Conservation (phyloP, 2,113 vertebrate species). For the Menura novaehollandiae region DNA sequence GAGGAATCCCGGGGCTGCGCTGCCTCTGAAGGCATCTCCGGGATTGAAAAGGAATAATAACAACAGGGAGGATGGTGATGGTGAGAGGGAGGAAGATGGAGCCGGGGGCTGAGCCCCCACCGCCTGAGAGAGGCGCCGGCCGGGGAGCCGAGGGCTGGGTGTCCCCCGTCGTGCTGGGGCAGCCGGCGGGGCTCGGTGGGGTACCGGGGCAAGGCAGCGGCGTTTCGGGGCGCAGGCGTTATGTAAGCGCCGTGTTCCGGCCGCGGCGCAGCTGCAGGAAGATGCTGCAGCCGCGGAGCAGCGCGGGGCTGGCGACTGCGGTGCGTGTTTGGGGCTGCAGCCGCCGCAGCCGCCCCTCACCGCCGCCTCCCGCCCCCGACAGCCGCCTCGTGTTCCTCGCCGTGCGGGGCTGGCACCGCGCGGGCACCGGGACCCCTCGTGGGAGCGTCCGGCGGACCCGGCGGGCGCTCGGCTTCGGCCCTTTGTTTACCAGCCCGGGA, state of each 20-base stretch:
- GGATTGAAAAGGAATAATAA: background rate
- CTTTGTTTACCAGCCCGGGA: constrained; percentile 22
- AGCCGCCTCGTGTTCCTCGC: background rate
- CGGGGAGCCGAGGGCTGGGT: background rate
- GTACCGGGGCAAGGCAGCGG: background rate
- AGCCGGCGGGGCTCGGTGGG: background rate
- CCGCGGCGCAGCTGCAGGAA: constrained; percentile 26
- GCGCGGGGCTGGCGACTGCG: constrained; percentile 35
- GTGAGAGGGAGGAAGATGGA: background rate
- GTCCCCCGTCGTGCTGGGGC: background rate
- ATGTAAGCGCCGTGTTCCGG: constrained; percentile 8
- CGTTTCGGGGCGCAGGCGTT: background rate
- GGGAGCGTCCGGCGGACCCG: background rate
- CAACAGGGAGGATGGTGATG: background rate
- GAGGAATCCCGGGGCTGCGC: background rate
- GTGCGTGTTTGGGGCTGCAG: background rate
- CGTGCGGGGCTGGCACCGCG: background rate
- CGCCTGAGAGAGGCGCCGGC: background rate
- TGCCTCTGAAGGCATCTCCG: background rate
- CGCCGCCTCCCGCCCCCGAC: background rate
- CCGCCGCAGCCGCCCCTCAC: background rate
- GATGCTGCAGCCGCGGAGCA: constrained; percentile 25
- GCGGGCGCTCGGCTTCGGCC: background rate
- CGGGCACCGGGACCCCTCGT: background rate
- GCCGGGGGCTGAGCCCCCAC: background rate